Evolutionary conservation across 2,113 vertebrate genomes (phyloP).

Genomic region (Pedetes capensis): DNA sequence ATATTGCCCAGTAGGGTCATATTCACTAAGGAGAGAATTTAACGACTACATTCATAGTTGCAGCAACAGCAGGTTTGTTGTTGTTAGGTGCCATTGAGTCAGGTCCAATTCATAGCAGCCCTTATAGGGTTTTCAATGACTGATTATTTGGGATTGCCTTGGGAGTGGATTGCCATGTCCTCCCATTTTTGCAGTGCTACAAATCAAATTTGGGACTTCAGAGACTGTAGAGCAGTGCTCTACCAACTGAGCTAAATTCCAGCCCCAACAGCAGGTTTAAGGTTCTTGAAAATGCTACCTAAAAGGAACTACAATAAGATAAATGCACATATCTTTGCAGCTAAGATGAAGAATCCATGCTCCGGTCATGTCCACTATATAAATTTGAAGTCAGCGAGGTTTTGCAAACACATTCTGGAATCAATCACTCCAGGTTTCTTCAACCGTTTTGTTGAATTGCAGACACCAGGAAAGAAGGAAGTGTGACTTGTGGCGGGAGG

Average conservation of each 20-base stretch:
- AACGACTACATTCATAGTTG: not conserved
- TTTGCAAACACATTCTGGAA: not conserved
- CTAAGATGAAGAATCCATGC: not conserved
- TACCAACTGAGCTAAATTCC: too few species aligned
- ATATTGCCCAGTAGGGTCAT: not conserved
- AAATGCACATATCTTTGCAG: not conserved
- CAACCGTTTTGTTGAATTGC: not conserved
- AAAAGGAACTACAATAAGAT: not conserved
- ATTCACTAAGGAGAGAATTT: not conserved
- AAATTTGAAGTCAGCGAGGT: not conserved
- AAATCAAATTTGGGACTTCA: too few species aligned
- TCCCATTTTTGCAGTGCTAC: too few species aligned
- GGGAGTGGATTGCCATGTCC: too few species aligned
- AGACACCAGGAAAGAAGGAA: not conserved
- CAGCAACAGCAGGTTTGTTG: not conserved
- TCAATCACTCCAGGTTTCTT: too few species aligned
- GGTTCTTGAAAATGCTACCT: not conserved
- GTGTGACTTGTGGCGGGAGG: not conserved
- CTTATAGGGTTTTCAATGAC: too few species aligned
- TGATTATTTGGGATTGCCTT: too few species aligned
- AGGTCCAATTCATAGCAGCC: too few species aligned
- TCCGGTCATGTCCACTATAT: not conserved
- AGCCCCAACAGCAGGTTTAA: not conserved
- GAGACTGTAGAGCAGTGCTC: too few species aligned
- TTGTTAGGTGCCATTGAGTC: too few species aligned